phyloP scores from a whole-genome alignment of 2,888 invertebrate genomes.

The Mythimna vitellina region DNA sequence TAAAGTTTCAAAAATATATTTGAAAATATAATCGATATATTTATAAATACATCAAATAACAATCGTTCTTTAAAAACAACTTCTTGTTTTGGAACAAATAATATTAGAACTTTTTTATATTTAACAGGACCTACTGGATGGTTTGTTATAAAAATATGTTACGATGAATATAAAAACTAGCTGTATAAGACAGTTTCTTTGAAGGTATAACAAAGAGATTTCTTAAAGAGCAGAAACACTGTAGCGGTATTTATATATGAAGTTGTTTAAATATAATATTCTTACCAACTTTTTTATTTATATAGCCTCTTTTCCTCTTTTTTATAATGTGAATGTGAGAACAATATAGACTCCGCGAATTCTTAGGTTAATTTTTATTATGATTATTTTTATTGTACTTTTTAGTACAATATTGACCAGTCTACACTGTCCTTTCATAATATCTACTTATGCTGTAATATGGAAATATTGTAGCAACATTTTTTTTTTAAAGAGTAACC shows the following conservation, averaged over 20 bases:
- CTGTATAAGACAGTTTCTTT: constrained; percentile 7
- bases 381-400: too few relatives aligned
- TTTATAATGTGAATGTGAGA: too few relatives aligned
- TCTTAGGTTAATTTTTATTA: too few relatives aligned
- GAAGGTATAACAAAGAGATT: not conserved
- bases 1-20: too few relatives aligned
- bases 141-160: not conserved
- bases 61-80: constrained; percentile 1
- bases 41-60: constrained; percentile 5
- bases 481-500: too few relatives aligned
- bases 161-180: not conserved
- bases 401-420: too few relatives aligned
- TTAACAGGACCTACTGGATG: not conserved
- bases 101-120: not conserved
- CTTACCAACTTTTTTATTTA: too few relatives aligned
- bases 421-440: too few relatives aligned
- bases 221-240: not conserved
- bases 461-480: too few relatives aligned
- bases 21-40: not conserved
- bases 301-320: too few relatives aligned
- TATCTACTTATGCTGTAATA: too few relatives aligned
- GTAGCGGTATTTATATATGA: not conserved
- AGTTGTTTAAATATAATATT: not conserved
- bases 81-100: not conserved
- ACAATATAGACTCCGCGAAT: too few relatives aligned